phyloP scores from a whole-genome alignment of 2,888 invertebrate genomes.

The Plebejus anna region DNA sequence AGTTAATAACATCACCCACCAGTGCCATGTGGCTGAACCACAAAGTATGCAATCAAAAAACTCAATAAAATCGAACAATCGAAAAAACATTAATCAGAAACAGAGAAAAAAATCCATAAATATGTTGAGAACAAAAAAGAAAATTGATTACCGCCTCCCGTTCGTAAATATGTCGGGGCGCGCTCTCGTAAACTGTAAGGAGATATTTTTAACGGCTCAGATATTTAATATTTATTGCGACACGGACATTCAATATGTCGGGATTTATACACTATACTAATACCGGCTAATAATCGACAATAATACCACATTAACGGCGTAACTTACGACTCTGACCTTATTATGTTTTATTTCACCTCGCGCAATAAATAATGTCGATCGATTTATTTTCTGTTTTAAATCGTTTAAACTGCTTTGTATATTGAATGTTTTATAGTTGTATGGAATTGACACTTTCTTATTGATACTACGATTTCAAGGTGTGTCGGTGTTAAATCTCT shows the following conservation, averaged over 20 bases:
- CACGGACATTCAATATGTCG: constrained; percentile 73
- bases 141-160: constrained; percentile 68
- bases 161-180: constrained; percentile 72
- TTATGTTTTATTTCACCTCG: constrained; percentile 22
- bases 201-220: constrained; percentile 77
- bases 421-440: constrained; percentile 5
- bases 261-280: constrained; percentile 69
- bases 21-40: neutral
- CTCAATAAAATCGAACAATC: constrained; percentile 38
- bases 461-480: neutral
- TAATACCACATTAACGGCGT: constrained; percentile 39
- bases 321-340: constrained; percentile 25
- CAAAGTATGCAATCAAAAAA: neutral
- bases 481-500: neutral
- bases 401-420: constrained; percentile 8
- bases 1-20: no score
- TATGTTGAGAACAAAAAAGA: constrained; percentile 61
- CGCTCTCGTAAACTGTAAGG: constrained; percentile 78
- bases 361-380: constrained; percentile 14
- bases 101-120: constrained; percentile 45
- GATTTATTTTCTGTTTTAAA: constrained; percentile 32
- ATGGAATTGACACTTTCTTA: constrained; percentile 14
- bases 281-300: constrained; percentile 47
- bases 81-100: constrained; percentile 56
- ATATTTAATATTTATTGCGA: constrained; percentile 79